These are phyloP conservation scores for Pterophyllum scalare DNA, from an alignment of 2,113 vertebrate genomes.

Conservation along the genomic window DNA sequence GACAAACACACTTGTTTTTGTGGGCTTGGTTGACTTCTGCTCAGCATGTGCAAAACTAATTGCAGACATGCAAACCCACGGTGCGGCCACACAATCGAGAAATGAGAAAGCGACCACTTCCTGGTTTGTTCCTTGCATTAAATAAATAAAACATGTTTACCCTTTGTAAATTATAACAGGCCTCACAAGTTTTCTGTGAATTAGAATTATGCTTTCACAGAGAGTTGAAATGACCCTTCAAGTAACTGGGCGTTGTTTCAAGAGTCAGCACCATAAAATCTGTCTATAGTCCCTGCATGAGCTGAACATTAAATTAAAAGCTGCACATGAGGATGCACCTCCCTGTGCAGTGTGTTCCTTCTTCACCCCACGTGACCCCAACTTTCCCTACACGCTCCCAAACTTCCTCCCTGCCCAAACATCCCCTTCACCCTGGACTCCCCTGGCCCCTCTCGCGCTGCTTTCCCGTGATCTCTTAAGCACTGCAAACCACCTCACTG, in stretches of 20 bases:
- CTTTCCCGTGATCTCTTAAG: constrained; percentile 55
- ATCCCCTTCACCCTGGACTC: constrained; percentile 72
- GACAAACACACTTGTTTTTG: constrained; percentile 42
- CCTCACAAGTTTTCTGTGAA: neutral
- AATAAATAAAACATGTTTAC: constrained; percentile 9
- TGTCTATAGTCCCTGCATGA: neutral
- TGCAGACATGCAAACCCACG: constrained; percentile 10
- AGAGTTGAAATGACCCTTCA: constrained; percentile 31
- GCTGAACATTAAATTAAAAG: constrained; percentile 15
- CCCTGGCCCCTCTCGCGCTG: constrained; percentile 62
- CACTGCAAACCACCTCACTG: constrained; percentile 41
- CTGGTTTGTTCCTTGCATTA: neutral
- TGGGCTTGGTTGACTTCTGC: constrained; percentile 32
- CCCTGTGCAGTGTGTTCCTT: constrained; percentile 20
- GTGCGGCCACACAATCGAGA: neutral
- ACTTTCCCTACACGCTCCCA: constrained; percentile 57
- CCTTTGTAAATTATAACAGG: neutral
- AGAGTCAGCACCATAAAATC: neutral
- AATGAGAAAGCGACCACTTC: neutral
- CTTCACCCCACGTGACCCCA: constrained; percentile 44
- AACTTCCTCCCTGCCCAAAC: constrained; percentile 65
- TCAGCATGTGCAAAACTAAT: constrained; percentile 42
- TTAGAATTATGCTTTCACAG: constrained; percentile 2
- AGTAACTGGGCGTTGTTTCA: constrained; percentile 15
- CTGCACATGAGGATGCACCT: constrained; percentile 35